phyloP scores from a whole-genome alignment of 1,140 invertebrate genomes.

The Fopius arisanus region DNA sequence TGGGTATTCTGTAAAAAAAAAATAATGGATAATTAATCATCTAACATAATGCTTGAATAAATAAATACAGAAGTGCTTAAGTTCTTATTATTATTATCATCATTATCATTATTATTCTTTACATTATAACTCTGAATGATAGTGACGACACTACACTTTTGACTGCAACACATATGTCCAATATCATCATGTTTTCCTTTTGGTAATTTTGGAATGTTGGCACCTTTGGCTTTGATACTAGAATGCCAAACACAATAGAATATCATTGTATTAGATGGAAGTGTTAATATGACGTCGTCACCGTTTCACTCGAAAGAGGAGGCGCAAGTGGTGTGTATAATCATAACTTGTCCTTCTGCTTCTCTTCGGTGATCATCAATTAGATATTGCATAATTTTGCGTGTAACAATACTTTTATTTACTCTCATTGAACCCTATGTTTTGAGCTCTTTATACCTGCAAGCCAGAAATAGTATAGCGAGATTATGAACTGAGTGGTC shows the following conservation, averaged over 20 bases:
- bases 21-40: background rate
- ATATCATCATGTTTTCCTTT: slow-evolving; percentile 31
- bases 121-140: slow-evolving; percentile 35
- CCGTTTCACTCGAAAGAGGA: no score
- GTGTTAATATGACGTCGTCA: no score
- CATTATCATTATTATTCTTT: background rate
- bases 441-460: slow-evolving; percentile 33
- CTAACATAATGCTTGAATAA: no score
- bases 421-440: no score
- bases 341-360: no score
- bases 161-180: slow-evolving; percentile 40
- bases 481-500: slow-evolving; percentile 36
- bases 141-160: slow-evolving; percentile 38
- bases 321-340: no score
- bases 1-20: slow-evolving; percentile 28
- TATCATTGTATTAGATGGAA: no score
- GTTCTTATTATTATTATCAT: no score
- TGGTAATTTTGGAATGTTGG: slow-evolving; percentile 34
- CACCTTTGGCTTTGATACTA: slow-evolving; percentile 25
- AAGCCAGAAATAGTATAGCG: slow-evolving; percentile 39
- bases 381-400: no score
- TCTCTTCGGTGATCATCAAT: no score
- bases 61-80: no score
- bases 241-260: slow-evolving; percentile 19
- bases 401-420: no score